phyloP scores from a whole-genome alignment of 1,140 invertebrate genomes.

The Drosophila lacertosa region DNA sequence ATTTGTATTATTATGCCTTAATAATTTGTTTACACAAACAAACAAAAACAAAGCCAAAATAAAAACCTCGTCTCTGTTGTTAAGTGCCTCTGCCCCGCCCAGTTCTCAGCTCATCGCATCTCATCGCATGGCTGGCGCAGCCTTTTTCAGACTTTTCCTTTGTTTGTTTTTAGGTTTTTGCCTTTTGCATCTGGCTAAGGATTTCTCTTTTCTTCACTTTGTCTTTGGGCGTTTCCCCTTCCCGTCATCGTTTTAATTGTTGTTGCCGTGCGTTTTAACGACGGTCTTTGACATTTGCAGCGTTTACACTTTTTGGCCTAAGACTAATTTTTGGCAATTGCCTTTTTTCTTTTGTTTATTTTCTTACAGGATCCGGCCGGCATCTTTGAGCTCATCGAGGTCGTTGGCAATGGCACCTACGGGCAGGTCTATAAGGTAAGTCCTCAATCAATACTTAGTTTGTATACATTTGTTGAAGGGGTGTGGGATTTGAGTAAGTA shows the following conservation, averaged over 20 bases:
- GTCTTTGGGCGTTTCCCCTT: constrained; percentile 34
- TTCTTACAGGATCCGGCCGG: constrained; percentile 97
- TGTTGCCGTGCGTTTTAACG: constrained; percentile 6
- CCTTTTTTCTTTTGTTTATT: constrained; percentile 55
- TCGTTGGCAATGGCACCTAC: constrained; percentile 99
- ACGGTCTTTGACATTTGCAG: constrained; percentile 17
- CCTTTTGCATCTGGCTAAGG: constrained; percentile 29
- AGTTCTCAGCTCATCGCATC: constrained; percentile 26
- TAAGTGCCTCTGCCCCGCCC: constrained; percentile 34
- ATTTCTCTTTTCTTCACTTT: constrained; percentile 15
- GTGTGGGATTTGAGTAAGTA: neutral
- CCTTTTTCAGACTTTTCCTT: constrained; percentile 7
- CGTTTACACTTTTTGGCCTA: neutral
- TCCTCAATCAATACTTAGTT: constrained; percentile 8
- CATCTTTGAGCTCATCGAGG: constrained; percentile 99
- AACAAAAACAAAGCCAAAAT: constrained; percentile 49
- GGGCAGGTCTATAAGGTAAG: constrained; percentile 99
- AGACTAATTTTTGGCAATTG: constrained; percentile 52
- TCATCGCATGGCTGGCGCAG: constrained; percentile 6
- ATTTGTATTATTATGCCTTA: constrained; percentile 64
- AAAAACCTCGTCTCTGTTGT: constrained; percentile 6
- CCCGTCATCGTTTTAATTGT: constrained; percentile 7
- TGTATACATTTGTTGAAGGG: neutral
- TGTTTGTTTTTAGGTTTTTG: constrained; percentile 13
- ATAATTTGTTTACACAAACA: constrained; percentile 75